Base-by-base conservation (phyloP, 2,113 vertebrate species). In the Excalfactoria chinensis region DNA sequence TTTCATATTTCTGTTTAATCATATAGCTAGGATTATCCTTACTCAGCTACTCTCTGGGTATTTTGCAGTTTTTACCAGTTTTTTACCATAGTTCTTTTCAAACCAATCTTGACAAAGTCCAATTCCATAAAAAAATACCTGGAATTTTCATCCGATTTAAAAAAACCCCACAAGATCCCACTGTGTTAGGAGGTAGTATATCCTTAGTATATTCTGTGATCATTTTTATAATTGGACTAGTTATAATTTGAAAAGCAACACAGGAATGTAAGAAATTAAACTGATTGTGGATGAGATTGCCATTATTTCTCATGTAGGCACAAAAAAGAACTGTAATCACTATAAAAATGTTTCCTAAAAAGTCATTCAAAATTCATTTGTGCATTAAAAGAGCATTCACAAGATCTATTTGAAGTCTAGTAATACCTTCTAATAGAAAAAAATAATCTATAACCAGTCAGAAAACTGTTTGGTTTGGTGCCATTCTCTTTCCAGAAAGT, bases 1-100 rank as follows among this genome's bases (percentile, higher is more conserved):
- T 90, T 81, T 88, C 73, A 87, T 73, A 81, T 86, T 91, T 93
- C 79, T 75, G 48, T 84, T 93, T 93, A 93, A 96, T 86, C 83
- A 88, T 53, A 78, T 13, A 58, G 21, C 37, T 56, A 63, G 53
- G 49, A 72, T 72, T 90, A 86, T 67, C 90, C 62, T 92, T 44
- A 68, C 64, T 86, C 66, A 80, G 64, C 14, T 37, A 69, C n/a
- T 81, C 66, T 88, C 14, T 28, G 62, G 0, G 7, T 48, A 81
- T 81, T 91, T 86, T 68, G 71, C 6, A 41, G 18, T 11, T 95
- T 86, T 93, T 56, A 88, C 48, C n/a, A 63, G 15, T 8, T 49
- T 78, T 73, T 85, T 63, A 34, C 30, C 10, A 37, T 7, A 71
- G 23, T 59, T 85, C 28, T 76, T 93, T 79, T 64, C 41, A 86